Base-by-base conservation (phyloP, 2,113 vertebrate species). In the Dermatemys mawii region DNA sequence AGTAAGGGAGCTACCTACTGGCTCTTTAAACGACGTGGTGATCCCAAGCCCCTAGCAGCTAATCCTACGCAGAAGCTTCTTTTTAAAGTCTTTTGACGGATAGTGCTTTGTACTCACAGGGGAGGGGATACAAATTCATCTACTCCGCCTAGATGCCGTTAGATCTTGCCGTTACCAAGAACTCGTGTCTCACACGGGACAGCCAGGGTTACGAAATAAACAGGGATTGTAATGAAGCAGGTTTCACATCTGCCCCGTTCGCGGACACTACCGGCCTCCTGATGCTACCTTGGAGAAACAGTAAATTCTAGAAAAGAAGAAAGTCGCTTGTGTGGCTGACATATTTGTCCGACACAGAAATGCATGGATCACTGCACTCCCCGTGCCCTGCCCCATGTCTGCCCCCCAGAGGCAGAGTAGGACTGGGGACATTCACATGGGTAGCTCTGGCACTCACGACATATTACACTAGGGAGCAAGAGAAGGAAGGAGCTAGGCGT, bases 401-500 rank as follows among this genome's bases (percentile, higher is more conserved):
- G 60, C 32, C 53, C 54, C 54, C 21, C 26, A 4, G 11, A 35
- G 50, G 26, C 51, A n/a, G 50, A 24, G 16, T 8, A 35, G 24
- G 81, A 54, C 53, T 32, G 13, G 55, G 76, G 13, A 63, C 4
- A 50, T 3, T 73, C 19, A 44, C 38, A 12, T 49, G 32, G 49
- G 53, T 50, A 27, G 11, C 38, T 82, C 88, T 35, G 50, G 82
- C 89, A 78, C 87, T 87, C 85, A 2, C 35, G 8, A 63, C 27
- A 29, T 46, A 53, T 7, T 29, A 78, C 92, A 6, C 63, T 84
- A 5, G 1, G n/a, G 21, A 48, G 81, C 12, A 7, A 17, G 5
- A 11, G 24, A 93, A 78, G 49, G 60, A 75, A 73, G 5, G 85
- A 82, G 81, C 89, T n/a, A 88, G 94, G 89, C 41, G 60, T 49